Evolutionary conservation across 1,140 invertebrate genomes (phyloP), one percentile per base, ranked within the genome.

Genomic region (Lycorma delicatula): DNA sequence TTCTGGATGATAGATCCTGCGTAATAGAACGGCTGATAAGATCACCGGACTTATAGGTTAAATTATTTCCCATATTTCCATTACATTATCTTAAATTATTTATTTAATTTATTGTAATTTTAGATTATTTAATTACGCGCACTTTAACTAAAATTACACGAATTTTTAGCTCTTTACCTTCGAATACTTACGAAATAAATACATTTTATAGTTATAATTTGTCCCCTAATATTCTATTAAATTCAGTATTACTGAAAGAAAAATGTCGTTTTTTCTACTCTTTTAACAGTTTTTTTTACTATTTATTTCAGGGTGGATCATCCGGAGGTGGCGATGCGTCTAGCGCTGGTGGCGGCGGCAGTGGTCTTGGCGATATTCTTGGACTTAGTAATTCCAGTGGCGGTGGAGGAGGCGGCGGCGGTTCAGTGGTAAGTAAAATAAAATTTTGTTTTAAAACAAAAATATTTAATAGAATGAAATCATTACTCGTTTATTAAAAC

Each of bases 301-400:
- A n/a, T n/a, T 34, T 44, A 5, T 31, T 13, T n/a, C 18, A 54
- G 54, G 23, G 41, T 48, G 22, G 59, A 41, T 41, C 52, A 23
- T 55, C 51, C 2, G 59, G 59, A 9, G 61, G 48, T 12, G 62
- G 59, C 3, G 59, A 57, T 20, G 60, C 57, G n/a, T 44, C 46
- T 25, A 38, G 49, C n/a, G 27, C 47, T 38, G 48, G 47, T 29
- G 62, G 56, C 7, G 60, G 60, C 5, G 62, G 62, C n/a, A 52
- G 55, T 23, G 56, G 48, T n/a, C 36, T 60, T 3, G 27, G 51
- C 5, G 48, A 51, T 34, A 53, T 63, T 26, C 29, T 60, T 3
- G 34, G 56, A 13, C 13, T 60, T 36, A 59, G 56, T 22, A 59
- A 50, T 29, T 44, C 55, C 7, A 61, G 62, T 25, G 29, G 53